phyloP scores from a whole-genome alignment of 2,797 vertebrate genomes.

The Hyperoplus immaculatus region DNA sequence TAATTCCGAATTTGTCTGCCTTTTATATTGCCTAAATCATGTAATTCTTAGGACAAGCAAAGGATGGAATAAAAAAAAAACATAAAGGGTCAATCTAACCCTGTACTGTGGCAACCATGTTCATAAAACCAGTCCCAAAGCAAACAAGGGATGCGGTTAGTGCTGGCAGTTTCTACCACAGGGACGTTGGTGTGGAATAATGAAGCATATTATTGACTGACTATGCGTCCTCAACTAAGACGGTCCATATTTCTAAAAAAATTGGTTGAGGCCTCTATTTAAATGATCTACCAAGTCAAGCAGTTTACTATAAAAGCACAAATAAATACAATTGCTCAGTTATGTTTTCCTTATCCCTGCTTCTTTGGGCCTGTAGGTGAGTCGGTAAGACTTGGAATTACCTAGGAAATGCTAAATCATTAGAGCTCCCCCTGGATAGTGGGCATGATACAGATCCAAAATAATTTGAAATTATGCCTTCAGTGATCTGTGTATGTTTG shows the following conservation, averaged over 20 bases:
- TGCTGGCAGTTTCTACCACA: neutral
- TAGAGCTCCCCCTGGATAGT: slow-evolving; percentile 8
- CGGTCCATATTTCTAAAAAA: neutral
- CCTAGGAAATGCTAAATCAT: slow-evolving; percentile 40
- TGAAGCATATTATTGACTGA: neutral
- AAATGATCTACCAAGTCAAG: slow-evolving; percentile 11
- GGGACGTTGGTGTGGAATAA: neutral
- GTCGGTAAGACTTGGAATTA: slow-evolving; percentile 17
- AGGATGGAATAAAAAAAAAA: slow-evolving; percentile 8
- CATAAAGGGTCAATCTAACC: neutral
- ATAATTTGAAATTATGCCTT: slow-evolving; percentile 61
- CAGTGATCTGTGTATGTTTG: slow-evolving; percentile 45
- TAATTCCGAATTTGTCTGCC: neutral
- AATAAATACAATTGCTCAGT: slow-evolving; percentile 28
- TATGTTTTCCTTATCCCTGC: slow-evolving; percentile 23
- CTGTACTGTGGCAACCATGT: neutral
- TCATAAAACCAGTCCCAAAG: slow-evolving; percentile 1
- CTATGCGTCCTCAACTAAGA: neutral
- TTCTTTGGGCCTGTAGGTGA: slow-evolving; percentile 1
- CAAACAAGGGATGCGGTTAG: neutral
- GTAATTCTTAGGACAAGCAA: neutral
- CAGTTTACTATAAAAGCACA: slow-evolving; percentile 72
- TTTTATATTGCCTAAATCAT: slow-evolving; percentile 1
- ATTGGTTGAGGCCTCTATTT: slow-evolving; percentile 2
- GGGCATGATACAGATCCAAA: slow-evolving; percentile 34